Base-by-base conservation (phyloP, 2,113 vertebrate genomes). In the Laticauda laticaudata region DNA sequence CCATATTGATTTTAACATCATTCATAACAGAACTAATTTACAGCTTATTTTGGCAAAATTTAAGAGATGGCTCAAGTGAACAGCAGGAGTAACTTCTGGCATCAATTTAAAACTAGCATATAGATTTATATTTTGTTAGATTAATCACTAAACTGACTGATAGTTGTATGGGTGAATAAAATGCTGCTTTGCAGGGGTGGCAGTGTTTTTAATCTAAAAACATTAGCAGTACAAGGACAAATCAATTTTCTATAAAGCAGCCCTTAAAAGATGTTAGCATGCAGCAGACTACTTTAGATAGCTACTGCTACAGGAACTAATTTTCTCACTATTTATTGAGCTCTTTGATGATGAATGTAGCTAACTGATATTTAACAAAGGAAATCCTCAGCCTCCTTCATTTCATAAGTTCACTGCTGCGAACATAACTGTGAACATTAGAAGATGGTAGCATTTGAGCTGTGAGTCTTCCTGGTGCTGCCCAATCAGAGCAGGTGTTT, bases 1-100 rank as follows among this genome's bases (percentile, higher is more conserved):
- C 87, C 48, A 9, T 92, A 94, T 93, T 94, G 95, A 97, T 97
- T 96, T 94, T 94, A 93, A 92, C n/a, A 94, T 95, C 90, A 51
- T 86, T 69, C 20, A 0, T 90, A 93, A 93, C 75, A 95, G 94
- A 96, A 54, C 8, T 88, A 88, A 95, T 93, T 93, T 95, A 56
- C 45, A 18, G 88, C 86, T 94, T 21, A 86, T 81, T 95, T 57
- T 59, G 85, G 43, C 18, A 85, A 56, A 5, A 34, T 55, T 91
- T 48, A 26, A 91, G 51, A 93, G 89, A 53, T 81, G 3, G 54
- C 43, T 94, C 61, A 92, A 51, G 53, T 92, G 95, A 93, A 93
- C 87, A 24, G 4, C 34, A 94, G 64, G 21, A 86, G 53, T n/a
- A 95, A 5, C 34, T 53, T 9, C 86, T 90, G 91, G 51, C 92